A percentile compares a stretch with the other conserved stretches of the same genome.
These are phyloP conservation scores for Holothuria leucospilota DNA, from an alignment of 53 echinoderm and acorn worm genomes.

Conservation along the genomic window DNA sequence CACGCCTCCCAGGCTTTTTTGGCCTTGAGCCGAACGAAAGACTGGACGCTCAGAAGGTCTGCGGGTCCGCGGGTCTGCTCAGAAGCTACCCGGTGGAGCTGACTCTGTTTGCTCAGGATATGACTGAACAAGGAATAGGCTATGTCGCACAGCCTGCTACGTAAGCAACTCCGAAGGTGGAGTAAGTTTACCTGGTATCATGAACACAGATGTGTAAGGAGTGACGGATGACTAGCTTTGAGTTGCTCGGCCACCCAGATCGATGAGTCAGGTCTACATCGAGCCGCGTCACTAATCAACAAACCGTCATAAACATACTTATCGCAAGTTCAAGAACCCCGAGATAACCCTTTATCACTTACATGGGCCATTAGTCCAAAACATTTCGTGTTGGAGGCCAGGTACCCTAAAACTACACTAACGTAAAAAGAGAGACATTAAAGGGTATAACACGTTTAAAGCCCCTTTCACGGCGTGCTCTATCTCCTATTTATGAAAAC, in stretches of 20 bases:
- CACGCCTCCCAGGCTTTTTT: no score
- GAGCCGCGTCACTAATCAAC: conserved; percentile 22
- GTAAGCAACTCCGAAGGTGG: no score
- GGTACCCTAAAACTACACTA: background rate
- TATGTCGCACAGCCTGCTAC: no score
- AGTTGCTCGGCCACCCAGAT: conserved; percentile 20
- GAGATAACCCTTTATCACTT: conserved; percentile 8
- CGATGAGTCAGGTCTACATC: conserved; percentile 14
- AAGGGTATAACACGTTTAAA: conserved; percentile 19
- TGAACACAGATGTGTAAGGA: no score
- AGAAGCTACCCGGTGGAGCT: no score
- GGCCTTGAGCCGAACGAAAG: no score
- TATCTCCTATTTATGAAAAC: conserved; percentile 25
- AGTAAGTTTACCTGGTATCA: no score
- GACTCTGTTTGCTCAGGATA: no score
- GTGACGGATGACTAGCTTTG: no score
- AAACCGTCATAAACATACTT: conserved; percentile 30
- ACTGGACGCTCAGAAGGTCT: no score
- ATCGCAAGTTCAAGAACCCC: conserved; percentile 46
- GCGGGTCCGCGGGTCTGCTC: no score
- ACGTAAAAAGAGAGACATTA: background rate
- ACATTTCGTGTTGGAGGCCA: background rate
- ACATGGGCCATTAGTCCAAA: conserved; percentile 20
- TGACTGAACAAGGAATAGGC: no score
- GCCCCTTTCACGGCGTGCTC: background rate